Conservation (phyloP, 2,888 invertebrate genomes). For the Zelleria hepariella region DNA sequence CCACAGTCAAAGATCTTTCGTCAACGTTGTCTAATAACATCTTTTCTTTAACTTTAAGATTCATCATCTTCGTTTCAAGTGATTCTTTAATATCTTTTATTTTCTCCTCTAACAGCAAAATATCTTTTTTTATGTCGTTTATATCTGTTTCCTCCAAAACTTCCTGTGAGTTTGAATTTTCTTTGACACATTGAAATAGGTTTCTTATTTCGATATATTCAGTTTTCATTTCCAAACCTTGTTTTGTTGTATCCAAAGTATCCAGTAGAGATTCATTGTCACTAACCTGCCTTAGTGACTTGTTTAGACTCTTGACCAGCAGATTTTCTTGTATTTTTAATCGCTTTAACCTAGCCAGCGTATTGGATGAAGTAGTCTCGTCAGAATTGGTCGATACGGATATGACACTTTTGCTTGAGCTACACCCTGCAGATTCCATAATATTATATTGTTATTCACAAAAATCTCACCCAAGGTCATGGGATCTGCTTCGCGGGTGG, state of each 20-base stretch:
- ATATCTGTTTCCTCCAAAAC: neutral
- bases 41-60: neutral
- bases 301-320: neutral
- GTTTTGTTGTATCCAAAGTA: neutral
- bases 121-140: neutral
- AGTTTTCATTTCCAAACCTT: neutral
- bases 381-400: neutral
- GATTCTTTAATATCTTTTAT: neutral
- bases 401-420: neutral
- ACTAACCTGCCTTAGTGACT: neutral
- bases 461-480: neutral
- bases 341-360: neutral
- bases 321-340: neutral
- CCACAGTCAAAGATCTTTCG: neutral
- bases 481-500: neutral
- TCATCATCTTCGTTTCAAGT: neutral
- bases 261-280: neutral
- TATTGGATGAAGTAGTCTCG: neutral
- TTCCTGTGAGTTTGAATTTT: neutral
- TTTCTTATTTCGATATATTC: neutral
- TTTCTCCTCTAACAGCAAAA: neutral
- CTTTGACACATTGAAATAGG: neutral
- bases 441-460: neutral
- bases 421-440: neutral
- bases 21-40: neutral